Evolutionary conservation across 2,888 invertebrate genomes (phyloP).

Genomic region (Drosophila tanythrix): DNA sequence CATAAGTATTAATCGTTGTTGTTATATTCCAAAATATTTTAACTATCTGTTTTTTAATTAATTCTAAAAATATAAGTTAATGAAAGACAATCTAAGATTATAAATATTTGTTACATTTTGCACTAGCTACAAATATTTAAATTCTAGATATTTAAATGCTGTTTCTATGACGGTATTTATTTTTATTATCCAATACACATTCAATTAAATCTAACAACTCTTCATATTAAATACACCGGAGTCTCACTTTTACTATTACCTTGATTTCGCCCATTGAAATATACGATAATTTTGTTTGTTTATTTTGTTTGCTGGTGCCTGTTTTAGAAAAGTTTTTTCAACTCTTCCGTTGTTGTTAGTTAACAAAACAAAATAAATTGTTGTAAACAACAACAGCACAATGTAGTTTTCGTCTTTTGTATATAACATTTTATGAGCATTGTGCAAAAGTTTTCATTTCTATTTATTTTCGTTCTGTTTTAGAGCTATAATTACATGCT

Average conservation of each 20-base stretch:
- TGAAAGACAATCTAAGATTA: neutral
- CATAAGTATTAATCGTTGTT: too few relatives aligned
- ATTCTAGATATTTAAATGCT: neutral
- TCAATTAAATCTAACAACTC: slow-evolving; percentile 13
- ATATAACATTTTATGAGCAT: slow-evolving; percentile 13
- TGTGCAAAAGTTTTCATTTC: slow-evolving; percentile 23
- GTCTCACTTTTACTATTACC: neutral
- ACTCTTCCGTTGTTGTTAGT: slow-evolving; percentile 20
- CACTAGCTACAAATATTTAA: neutral
- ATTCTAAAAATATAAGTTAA: neutral
- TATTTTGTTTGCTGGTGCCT: slow-evolving; percentile 15
- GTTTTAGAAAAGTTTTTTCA: slow-evolving; percentile 29
- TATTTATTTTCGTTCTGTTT: slow-evolving; percentile 7
- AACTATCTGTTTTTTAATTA: neutral
- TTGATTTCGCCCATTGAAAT: slow-evolving; percentile 4
- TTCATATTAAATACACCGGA: slow-evolving; percentile 10
- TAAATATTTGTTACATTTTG: neutral
- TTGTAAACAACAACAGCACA: slow-evolving; percentile 10
- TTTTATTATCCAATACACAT: neutral
- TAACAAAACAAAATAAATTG: slow-evolving; percentile 14
- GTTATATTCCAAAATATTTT: too few relatives aligned
- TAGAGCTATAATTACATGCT: slow-evolving; percentile 26
- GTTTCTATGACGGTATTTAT: neutral
- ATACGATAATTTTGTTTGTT: slow-evolving; percentile 15
- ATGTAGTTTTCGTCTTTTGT: slow-evolving; percentile 12